Evolutionary conservation across 2,113 vertebrate species (phyloP).

Genomic region (Alligator mississippiensis): DNA sequence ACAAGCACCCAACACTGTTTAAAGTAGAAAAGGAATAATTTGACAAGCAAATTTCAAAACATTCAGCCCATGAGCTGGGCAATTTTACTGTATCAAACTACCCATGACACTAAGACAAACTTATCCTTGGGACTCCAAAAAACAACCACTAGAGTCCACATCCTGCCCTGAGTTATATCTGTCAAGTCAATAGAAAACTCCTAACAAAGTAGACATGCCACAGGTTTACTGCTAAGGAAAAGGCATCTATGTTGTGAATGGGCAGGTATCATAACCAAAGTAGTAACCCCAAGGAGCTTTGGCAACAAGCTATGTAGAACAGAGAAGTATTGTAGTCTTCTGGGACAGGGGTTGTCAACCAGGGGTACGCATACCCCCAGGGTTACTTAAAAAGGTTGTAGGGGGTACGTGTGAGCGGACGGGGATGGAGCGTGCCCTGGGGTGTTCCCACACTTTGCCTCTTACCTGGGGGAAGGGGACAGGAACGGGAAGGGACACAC

Average conservation of each 20-base stretch:
- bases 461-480: too few relatives aligned
- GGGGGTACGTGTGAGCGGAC: too few relatives aligned
- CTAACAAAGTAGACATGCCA: background rate
- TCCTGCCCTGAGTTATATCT: background rate
- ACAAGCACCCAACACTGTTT: background rate
- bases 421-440: too few relatives aligned
- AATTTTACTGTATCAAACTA: fast-evolving
- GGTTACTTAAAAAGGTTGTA: too few relatives aligned
- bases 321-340: background rate
- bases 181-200: too few relatives aligned
- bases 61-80: background rate
- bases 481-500: too few relatives aligned
- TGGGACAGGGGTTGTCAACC: too few relatives aligned
- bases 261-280: background rate
- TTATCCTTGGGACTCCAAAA: background rate
- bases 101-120: background rate
- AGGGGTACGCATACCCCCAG: too few relatives aligned
- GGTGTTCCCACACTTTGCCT: too few relatives aligned
- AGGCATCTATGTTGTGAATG: background rate
- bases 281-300: background rate
- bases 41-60: fast-evolving
- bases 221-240: background rate
- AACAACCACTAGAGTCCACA: fast-evolving
- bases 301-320: background rate
- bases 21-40: background rate